Evolutionary conservation across 2,113 vertebrate genomes (phyloP).

Genomic region (Anser brachyrhynchus): DNA sequence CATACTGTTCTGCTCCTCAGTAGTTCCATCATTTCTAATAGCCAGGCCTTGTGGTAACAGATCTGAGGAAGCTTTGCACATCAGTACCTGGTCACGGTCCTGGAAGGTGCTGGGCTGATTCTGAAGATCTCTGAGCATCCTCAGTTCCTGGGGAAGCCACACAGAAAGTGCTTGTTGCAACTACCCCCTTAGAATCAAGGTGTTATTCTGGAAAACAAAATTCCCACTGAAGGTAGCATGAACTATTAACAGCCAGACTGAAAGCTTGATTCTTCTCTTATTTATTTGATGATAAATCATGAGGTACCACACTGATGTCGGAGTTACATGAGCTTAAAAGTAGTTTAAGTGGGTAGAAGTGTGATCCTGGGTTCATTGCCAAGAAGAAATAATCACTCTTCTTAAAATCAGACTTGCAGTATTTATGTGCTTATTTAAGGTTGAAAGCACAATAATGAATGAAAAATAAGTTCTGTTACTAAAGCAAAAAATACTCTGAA

Average conservation of each 20-base stretch:
- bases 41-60: not conserved
- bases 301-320: not conserved
- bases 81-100: accelerated
- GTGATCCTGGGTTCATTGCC: not conserved
- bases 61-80: not conserved
- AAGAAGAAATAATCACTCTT: not conserved
- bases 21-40: not conserved
- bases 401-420: not conserved
- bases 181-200: not conserved
- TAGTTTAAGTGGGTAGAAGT: not conserved
- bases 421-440: not conserved
- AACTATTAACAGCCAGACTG: not conserved
- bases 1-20: not conserved
- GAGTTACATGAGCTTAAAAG: not conserved
- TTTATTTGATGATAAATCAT: not conserved
- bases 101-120: not conserved
- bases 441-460: not conserved
- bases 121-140: not conserved
- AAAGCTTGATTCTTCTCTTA: not conserved
- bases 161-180: not conserved
- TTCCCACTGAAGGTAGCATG: not conserved
- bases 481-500: not conserved
- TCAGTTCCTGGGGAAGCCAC: not conserved
- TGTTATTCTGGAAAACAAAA: not conserved
- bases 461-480: not conserved